Conservation (phyloP, 2,797 vertebrate species). For the Forpus xanthops region DNA sequence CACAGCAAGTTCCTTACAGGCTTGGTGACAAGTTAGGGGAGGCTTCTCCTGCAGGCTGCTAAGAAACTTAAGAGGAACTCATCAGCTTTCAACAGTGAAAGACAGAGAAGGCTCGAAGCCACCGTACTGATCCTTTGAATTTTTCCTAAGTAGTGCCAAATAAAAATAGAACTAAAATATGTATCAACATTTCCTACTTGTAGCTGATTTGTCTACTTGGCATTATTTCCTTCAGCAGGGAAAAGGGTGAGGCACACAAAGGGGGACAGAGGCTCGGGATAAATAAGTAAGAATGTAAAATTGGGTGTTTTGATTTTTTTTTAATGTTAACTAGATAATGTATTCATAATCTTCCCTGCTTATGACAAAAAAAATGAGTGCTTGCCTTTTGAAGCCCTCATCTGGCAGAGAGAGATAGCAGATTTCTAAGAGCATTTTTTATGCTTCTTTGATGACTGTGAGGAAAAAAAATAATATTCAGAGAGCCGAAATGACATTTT, state of each 20-base stretch:
- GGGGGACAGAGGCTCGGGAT: conserved; percentile 15
- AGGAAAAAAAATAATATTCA: conserved; percentile 59
- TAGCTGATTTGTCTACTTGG: conserved; percentile 50
- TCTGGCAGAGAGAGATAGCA: conserved; percentile 75
- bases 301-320: conserved; percentile 61
- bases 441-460: conserved; percentile 71
- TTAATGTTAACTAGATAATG: conserved; percentile 71
- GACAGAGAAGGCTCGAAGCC: conserved; percentile 34
- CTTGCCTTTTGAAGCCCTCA: conserved; percentile 72
- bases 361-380: conserved; percentile 61
- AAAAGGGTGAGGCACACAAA: conserved; percentile 34
- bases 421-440: conserved; percentile 75
- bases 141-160: neutral
- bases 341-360: conserved; percentile 72
- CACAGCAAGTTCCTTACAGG: neutral
- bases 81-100: neutral
- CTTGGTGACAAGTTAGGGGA: neutral
- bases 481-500: conserved; percentile 71
- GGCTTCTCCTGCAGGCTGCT: neutral
- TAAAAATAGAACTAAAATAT: conserved; percentile 51
- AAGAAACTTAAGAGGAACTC: neutral
- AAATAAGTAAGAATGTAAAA: conserved; percentile 70
- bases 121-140: conserved; percentile 34
- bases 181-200: conserved; percentile 14
- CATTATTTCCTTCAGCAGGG: conserved; percentile 38